Base-by-base conservation (phyloP, 2,113 vertebrate genomes). In the Bungarus multicinctus region DNA sequence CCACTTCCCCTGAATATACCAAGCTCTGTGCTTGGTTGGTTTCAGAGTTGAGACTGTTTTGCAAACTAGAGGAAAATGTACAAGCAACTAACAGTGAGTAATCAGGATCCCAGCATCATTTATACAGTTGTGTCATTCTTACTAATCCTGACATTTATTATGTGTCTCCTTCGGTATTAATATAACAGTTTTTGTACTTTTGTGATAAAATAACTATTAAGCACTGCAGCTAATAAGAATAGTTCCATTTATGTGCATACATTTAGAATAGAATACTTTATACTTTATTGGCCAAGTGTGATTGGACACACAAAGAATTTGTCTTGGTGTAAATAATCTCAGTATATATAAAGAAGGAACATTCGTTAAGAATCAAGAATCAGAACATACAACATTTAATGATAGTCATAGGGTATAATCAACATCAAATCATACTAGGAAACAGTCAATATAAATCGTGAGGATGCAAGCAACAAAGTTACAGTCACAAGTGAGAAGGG, bases 61-160 rank as follows among this genome's bases (percentile, higher is more conserved):
- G 98, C 97, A 98, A 98, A 94, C 97, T 99, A 94, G 99, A 99
- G 93, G 99, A 99, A 97, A 99, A 99, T 85, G 99, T 99, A 53
- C 99, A 99, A 54, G 98, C 99, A 94, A 99, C 99, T 47, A 99
- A 99, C 97, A 98, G 99, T 99, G 97, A 99, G 99, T 98, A 96
- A 9, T 18, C 34, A 4, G 18, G 54, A 90, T 12, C 91, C 0
- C 57, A 45, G 39, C 55, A n/a, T 74, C 10, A 50, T 87, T 52
- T 1, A 3, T 69, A 20, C 27, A 55, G 43, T 57, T 58, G 0
- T 93, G 14, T 27, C 5, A 81, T 91, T 93, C 85, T 58, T 95
- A 91, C 18, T 14, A 90, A 81, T 88, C 22, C 1, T 43, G 55
- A 92, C 89, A 90, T 92, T 60, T 91, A 90, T 87, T 27, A 85